These are phyloP conservation scores for Priocnemis perturbator DNA, from an alignment of 2,888 invertebrate genomes.

Conservation along the genomic window DNA sequence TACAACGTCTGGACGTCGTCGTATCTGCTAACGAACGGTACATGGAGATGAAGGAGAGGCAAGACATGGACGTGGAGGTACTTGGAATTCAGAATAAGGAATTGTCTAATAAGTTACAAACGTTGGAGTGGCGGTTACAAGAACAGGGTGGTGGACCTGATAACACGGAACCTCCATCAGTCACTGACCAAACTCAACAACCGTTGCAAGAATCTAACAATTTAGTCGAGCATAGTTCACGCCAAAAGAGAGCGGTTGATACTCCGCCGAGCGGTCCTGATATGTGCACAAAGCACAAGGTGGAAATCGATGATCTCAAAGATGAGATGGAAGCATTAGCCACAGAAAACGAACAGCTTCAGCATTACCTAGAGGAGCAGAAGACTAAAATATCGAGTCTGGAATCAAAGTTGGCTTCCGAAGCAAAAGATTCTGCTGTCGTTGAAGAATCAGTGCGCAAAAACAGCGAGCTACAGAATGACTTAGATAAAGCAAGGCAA, in stretches of 20 bases:
- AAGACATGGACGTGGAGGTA: constrained; percentile 85
- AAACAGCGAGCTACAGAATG: constrained; percentile 48
- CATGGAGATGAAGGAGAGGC: constrained; percentile 87
- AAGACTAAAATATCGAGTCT: constrained; percentile 66
- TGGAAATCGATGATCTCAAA: constrained; percentile 77
- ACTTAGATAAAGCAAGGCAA: constrained; percentile 52
- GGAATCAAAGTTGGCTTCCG: constrained; percentile 43
- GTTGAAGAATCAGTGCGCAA: constrained; percentile 55
- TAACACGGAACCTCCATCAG: neutral
- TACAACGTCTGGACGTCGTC: constrained; percentile 85
- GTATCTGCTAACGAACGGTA: constrained; percentile 86
- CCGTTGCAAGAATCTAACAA: neutral
- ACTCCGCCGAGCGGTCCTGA: constrained; percentile 15
- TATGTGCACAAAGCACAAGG: constrained; percentile 52
- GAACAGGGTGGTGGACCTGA: neutral
- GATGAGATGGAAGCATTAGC: constrained; percentile 79
- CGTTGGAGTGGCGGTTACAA: constrained; percentile 70
- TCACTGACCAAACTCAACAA: neutral
- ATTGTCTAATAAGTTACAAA: constrained; percentile 81
- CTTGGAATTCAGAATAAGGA: constrained; percentile 85
- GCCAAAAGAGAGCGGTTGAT: constrained; percentile 21
- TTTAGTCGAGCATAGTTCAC: neutral
- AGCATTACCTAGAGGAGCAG: constrained; percentile 78
- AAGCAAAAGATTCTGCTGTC: constrained; percentile 35
- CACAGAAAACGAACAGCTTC: constrained; percentile 80